phyloP scores from a whole-genome alignment of 2,797 vertebrate species.

The Cephalopachus bancanus region DNA sequence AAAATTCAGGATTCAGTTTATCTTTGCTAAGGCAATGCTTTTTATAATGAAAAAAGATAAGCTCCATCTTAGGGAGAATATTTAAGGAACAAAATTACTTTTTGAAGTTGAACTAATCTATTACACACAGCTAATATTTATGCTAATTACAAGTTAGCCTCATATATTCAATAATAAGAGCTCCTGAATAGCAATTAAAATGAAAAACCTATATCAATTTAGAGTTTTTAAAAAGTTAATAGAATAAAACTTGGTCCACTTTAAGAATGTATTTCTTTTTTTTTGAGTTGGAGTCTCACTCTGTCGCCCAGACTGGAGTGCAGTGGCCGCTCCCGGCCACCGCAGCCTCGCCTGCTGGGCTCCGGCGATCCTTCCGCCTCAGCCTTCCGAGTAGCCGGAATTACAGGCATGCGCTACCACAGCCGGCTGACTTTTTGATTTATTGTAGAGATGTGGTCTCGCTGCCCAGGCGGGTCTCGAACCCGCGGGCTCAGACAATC shows the following conservation, averaged over 20 bases:
- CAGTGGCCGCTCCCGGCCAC: too few species aligned
- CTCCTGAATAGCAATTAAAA: neutral
- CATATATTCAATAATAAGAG: neutral
- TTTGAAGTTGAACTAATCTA: neutral
- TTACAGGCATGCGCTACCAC: too few species aligned
- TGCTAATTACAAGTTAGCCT: neutral
- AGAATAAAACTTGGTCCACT: neutral
- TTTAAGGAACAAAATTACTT: constrained; percentile 14
- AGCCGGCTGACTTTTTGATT: too few species aligned
- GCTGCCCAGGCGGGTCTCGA: too few species aligned
- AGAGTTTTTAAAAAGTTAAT: constrained; percentile 1
- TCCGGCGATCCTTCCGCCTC: too few species aligned
- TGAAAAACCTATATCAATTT: neutral
- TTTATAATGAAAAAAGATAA: neutral
- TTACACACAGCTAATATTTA: neutral
- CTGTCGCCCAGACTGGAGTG: too few species aligned
- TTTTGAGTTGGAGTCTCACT: too few species aligned
- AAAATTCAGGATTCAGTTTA: neutral
- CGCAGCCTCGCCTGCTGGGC: too few species aligned
- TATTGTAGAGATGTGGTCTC: too few species aligned
- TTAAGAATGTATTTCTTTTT: constrained; percentile 14
- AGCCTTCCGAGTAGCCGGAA: too few species aligned
- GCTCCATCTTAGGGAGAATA: neutral
- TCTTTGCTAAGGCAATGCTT: neutral
- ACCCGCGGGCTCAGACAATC: too few species aligned